Evolutionary conservation across 2,888 invertebrate species (phyloP).

Genomic region (Mermis nigrescens): DNA sequence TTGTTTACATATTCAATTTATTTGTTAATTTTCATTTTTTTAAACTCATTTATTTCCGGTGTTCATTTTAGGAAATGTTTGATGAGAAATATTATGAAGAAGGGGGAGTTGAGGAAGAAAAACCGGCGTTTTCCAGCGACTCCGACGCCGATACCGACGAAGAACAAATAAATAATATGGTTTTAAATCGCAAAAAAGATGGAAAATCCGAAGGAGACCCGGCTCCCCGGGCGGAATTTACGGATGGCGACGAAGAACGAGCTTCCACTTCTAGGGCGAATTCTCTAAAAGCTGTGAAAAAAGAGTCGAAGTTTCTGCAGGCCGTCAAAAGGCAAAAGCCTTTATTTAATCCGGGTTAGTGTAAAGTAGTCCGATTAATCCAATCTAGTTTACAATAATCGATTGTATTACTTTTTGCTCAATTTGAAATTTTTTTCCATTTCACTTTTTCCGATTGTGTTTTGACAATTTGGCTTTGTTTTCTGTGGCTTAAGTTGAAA

Average conservation of each 20-base stretch:
- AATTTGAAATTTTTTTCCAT: no score
- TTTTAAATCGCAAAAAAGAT: background rate
- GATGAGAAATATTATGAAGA: conserved; percentile 64
- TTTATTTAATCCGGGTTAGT: conserved; percentile 51
- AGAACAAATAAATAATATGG: background rate
- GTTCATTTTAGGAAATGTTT: conserved; percentile 47
- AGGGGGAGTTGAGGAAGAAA: conserved; percentile 44
- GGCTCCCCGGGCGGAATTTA: no score
- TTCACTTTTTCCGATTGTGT: no score
- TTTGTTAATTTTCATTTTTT: background rate
- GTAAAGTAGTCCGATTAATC: background rate
- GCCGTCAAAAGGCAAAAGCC: conserved; percentile 58
- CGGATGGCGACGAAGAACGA: no score
- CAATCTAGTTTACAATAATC: background rate
- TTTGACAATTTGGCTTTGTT: no score
- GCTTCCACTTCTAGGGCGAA: no score
- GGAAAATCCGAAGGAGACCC: background rate
- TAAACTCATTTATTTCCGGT: background rate
- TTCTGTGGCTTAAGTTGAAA: no score
- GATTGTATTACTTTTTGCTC: no score
- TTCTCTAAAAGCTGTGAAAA: no score
- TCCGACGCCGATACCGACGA: conserved; percentile 48
- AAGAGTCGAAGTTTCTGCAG: conserved; percentile 54
- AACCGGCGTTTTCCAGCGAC: conserved; percentile 55
- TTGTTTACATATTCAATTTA: no score